Evolutionary conservation across 2,888 invertebrate species (phyloP).

Genomic region (Ceraclea dissimilis): DNA sequence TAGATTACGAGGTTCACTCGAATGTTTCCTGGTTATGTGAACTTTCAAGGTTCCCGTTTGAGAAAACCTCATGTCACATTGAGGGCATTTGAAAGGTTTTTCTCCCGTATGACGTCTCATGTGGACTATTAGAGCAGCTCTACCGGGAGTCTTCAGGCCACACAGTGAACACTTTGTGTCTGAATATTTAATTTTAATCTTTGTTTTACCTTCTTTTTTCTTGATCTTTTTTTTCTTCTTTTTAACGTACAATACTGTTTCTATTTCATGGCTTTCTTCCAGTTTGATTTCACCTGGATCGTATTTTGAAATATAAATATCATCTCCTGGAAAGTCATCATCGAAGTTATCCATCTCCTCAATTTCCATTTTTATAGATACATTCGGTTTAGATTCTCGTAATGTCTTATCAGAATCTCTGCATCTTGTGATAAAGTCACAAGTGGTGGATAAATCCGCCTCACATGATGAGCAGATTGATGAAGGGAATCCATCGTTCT

Average conservation of each 20-base stretch:
- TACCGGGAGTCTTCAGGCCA: conserved; percentile 7
- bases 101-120: conserved; percentile 22
- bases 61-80: conserved; percentile 31
- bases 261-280: neutral
- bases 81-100: conserved; percentile 31
- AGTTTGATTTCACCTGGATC: neutral
- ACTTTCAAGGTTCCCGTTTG: conserved; percentile 38
- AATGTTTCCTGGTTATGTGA: conserved; percentile 34
- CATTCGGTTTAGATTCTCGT: neutral
- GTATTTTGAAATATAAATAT: neutral
- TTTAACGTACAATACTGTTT: neutral
- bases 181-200: neutral
- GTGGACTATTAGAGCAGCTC: conserved; percentile 18
- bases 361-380: conserved; percentile 4
- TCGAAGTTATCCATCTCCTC: conserved; percentile 1
- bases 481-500: conserved; percentile 10
- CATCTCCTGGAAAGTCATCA: conserved; percentile 1
- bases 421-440: conserved; percentile 16
- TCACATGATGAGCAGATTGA: conserved; percentile 10
- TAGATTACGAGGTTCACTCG: conserved; percentile 38
- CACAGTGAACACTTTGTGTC: conserved; percentile 11
- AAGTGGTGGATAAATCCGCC: conserved; percentile 8
- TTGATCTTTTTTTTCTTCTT: neutral
- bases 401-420: neutral
- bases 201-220: conserved; percentile 6